Evolutionary conservation across 2,888 invertebrate genomes (phyloP).

Genomic region (Callimorpha dominula): DNA sequence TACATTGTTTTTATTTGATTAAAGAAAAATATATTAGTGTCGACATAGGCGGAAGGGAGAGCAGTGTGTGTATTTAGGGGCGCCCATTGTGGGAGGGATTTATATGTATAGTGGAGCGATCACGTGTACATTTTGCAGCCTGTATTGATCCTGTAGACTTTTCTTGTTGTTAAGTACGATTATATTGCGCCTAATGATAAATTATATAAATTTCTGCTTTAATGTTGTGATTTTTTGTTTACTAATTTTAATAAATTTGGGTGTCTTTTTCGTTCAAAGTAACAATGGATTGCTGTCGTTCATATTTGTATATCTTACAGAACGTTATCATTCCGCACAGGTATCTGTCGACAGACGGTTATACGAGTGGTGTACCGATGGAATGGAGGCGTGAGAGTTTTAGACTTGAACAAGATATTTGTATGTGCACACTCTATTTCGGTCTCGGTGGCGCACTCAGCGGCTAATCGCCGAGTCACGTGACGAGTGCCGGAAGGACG

Average conservation of each 20-base stretch:
- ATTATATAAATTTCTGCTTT: not conserved
- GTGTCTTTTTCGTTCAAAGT: not conserved
- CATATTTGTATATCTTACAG: not conserved
- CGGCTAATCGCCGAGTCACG: constrained; percentile 85
- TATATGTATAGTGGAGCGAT: constrained; percentile 84
- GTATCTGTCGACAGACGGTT: not conserved
- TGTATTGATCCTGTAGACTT: constrained; percentile 78
- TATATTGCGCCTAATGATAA: not conserved
- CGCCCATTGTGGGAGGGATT: constrained; percentile 80
- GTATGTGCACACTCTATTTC: constrained; percentile 83
- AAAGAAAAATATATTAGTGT: constrained; percentile 70
- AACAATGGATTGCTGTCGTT: not conserved
- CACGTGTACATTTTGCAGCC: constrained; percentile 86
- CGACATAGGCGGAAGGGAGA: constrained; percentile 73
- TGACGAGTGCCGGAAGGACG: constrained; percentile 84
- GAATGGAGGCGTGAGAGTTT: constrained; percentile 69
- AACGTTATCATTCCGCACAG: not conserved
- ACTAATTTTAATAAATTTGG: not conserved
- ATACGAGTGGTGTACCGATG: constrained; percentile 20
- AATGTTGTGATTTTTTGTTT: not conserved
- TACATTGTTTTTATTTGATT: constrained; percentile 52
- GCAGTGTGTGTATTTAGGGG: constrained; percentile 75
- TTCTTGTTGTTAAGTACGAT: constrained; percentile 65
- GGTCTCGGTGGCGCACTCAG: constrained; percentile 83
- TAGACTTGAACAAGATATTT: constrained; percentile 56